These are phyloP conservation scores for Hyaena hyaena DNA, from an alignment of 2,113 vertebrate genomes.

Conservation along the genomic window DNA sequence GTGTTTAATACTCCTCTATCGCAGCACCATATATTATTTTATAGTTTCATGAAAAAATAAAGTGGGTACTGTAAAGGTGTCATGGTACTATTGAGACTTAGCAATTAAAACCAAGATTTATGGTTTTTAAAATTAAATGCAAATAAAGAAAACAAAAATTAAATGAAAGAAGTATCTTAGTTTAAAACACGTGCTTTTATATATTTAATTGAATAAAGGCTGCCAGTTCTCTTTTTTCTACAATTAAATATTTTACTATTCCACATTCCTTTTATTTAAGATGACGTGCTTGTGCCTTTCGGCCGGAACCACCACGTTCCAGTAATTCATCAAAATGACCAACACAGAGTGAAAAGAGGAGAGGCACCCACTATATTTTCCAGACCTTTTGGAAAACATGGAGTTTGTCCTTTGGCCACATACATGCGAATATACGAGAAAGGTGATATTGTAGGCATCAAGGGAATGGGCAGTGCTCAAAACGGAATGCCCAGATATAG, in stretches of 20 bases:
- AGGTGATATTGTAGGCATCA: not conserved
- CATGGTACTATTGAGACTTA: not conserved
- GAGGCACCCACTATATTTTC: no score
- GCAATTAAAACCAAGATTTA: not conserved
- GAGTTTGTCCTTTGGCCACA: not conserved
- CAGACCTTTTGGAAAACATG: no score
- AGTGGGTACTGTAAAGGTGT: not conserved
- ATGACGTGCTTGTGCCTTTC: not conserved
- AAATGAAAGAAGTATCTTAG: not conserved
- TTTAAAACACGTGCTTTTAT: constrained; percentile 28
- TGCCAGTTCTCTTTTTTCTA: not conserved
- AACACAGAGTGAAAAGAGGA: no score
- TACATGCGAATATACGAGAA: not conserved
- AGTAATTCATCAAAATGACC: no score
- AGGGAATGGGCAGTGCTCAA: not conserved
- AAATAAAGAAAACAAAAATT: not conserved
- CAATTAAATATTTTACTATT: not conserved
- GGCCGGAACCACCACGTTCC: no score
- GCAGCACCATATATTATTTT: not conserved
- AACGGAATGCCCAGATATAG: not conserved
- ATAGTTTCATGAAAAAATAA: not conserved
- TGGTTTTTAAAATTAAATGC: not conserved
- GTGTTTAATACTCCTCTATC: not conserved
- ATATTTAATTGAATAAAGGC: not conserved
- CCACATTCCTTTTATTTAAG: not conserved